phyloP scores from a whole-genome alignment of 2,113 vertebrate species.

The Phoxinus phoxinus region DNA sequence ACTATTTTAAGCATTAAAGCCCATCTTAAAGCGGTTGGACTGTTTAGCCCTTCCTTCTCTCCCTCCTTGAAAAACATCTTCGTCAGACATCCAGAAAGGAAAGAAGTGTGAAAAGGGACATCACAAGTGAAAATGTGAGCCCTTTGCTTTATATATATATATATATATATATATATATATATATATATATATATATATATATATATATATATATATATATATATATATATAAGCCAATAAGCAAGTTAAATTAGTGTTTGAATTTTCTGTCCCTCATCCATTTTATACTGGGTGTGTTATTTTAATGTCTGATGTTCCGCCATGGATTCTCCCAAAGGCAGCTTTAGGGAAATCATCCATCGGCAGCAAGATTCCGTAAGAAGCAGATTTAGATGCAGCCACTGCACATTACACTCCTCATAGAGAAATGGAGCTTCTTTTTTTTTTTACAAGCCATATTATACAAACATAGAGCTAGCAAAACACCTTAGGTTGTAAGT shows the following conservation, averaged over 20 bases:
- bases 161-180: too few relatives aligned
- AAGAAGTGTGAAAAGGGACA: constrained; percentile 16
- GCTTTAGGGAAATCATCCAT: constrained; percentile 35
- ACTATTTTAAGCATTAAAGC: constrained; percentile 53
- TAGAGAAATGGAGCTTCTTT: constrained; percentile 37
- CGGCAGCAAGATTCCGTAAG: constrained; percentile 51
- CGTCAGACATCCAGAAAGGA: constrained; percentile 38
- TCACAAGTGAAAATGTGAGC: constrained; percentile 1
- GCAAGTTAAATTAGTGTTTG: neutral
- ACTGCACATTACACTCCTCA: constrained; percentile 61
- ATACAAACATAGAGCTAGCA: constrained; percentile 58
- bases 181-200: too few relatives aligned
- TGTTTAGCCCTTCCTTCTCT: constrained; percentile 16
- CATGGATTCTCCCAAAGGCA: constrained; percentile 40
- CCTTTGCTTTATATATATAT: neutral
- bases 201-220: too few relatives aligned
- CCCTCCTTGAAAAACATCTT: constrained; percentile 8
- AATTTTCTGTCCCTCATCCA: neutral
- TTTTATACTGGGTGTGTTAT: constrained; percentile 20
- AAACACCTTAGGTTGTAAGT: constrained; percentile 65
- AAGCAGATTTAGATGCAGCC: constrained; percentile 66
- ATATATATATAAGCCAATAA: neutral
- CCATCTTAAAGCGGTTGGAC: constrained; percentile 67
- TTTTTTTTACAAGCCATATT: constrained; percentile 60
- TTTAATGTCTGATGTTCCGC: constrained; percentile 32